A percentile compares a stretch with the other conserved stretches of the same genome.
Evolutionary conservation across 2,113 vertebrate species (phyloP).

Genomic region (Uropsilus gracilis): DNA sequence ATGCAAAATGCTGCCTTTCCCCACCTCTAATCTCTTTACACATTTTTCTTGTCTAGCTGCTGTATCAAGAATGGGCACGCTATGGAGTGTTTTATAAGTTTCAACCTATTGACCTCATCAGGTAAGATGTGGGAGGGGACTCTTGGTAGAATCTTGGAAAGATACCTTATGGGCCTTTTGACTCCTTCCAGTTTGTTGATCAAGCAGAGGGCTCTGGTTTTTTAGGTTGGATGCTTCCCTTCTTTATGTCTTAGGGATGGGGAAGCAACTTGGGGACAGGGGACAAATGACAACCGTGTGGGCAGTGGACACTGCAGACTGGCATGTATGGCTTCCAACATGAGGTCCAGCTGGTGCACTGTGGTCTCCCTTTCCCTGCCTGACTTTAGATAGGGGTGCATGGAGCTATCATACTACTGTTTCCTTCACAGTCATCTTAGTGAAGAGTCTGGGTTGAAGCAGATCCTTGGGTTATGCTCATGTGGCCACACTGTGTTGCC

Average conservation of each 20-base stretch:
- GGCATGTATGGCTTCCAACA: neutral
- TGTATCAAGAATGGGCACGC: slow-evolving; percentile 97
- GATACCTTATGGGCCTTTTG: neutral
- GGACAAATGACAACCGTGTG: neutral
- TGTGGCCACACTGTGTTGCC: neutral
- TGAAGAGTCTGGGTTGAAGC: neutral
- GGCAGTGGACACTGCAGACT: accelerated
- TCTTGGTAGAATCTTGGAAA: neutral
- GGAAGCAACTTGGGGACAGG: neutral
- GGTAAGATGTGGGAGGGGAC: slow-evolving; percentile 85
- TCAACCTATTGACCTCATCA: slow-evolving; percentile 97
- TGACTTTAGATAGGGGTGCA: neutral
- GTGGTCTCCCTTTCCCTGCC: neutral
- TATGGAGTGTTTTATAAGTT: slow-evolving; percentile 97
- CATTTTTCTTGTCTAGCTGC: slow-evolving; percentile 86
- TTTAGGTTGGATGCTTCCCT: neutral
- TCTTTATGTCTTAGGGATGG: neutral
- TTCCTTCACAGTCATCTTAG: neutral
- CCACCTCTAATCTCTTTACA: neutral
- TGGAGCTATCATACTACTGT: neutral
- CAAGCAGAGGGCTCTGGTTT: neutral
- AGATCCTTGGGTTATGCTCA: neutral
- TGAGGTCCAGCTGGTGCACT: neutral
- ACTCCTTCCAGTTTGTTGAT: neutral
- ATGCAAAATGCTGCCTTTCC: neutral